Evolutionary conservation across 1,140 invertebrate species (phyloP), one percentile per base, ranked within the genome.

Genomic region (Eurytemora carolleeae): DNA sequence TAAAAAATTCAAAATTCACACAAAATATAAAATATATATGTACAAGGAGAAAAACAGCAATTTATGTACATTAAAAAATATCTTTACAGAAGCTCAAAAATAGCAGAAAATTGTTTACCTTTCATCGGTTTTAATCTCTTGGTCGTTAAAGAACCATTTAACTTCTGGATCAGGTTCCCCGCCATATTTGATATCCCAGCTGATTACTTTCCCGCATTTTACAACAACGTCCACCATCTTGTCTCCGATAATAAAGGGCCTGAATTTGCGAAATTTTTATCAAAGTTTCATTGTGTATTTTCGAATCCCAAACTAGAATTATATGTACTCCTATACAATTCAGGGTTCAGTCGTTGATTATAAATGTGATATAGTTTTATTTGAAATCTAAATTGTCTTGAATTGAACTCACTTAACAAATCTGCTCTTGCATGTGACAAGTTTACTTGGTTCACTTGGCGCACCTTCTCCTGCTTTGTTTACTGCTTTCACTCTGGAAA

Each of bases 401-500:
- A n/a, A n/a, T n/a, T n/a, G n/a, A 12, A 44, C 31, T 44, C n/a
- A 53, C 66, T 67, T 63, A 72, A 70, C 65, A 65, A 71, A 72
- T 66, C 73, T 70, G 55, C 77, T 74, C 66, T 77, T 77, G 55
- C 77, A 76, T 53, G 63, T 60, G 64, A 95, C 87, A 55, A 93
- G 86, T 71, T 95, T 92, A 16, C 92, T 95, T 31, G 85, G 81
- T 64, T 96, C 86, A 68, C 88, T 94, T 2, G 91, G 89, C 76
- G 89, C 86, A 69, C 92, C 88, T 69, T 87, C 87, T 56, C 93
- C 93, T 59, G 85, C 93, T 71, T 91, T 92, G 74, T 98, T 97
- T 57, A 95, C 82, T 58, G 95, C 95, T 65, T 86, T 80, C 52
- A 98, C 84, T 65, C 59, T 56, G 22, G n/a, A 44, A 44, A 44